These are phyloP conservation scores for Triplophysa dalaica DNA, from an alignment of 2,113 vertebrate species.

Conservation along the genomic window DNA sequence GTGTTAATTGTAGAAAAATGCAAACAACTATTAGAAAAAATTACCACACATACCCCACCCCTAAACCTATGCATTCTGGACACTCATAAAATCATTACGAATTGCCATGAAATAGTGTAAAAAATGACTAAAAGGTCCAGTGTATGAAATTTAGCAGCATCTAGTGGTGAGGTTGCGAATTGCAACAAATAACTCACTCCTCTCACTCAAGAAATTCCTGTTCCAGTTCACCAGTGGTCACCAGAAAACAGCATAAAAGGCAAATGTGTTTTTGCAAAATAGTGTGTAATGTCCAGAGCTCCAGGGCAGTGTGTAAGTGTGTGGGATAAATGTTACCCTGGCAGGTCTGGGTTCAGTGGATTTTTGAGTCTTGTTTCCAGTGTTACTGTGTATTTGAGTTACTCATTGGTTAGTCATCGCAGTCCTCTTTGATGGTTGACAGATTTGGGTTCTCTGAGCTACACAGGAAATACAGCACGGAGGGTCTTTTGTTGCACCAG, in stretches of 20 bases:
- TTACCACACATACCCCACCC: too few relatives aligned
- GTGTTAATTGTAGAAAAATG: too few relatives aligned
- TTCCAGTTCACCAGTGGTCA: too few relatives aligned
- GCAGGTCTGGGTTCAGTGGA: constrained; percentile 18
- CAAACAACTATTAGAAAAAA: too few relatives aligned
- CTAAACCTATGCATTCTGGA: too few relatives aligned
- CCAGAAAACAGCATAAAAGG: not conserved
- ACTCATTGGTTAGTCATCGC: constrained; percentile 32
- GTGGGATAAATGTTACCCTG: not conserved
- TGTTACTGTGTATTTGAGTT: constrained; percentile 29
- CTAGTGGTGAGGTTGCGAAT: too few relatives aligned
- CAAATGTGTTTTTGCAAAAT: constrained; percentile 16
- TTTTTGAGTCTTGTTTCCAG: not conserved
- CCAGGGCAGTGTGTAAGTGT: not conserved
- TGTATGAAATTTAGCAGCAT: too few relatives aligned
- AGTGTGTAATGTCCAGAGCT: constrained; percentile 1
- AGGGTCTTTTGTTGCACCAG: constrained; percentile 40
- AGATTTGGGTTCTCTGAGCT: constrained; percentile 30
- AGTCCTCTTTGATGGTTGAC: constrained; percentile 33
- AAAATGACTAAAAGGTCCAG: too few relatives aligned
- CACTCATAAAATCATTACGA: too few relatives aligned
- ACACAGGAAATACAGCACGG: constrained; percentile 44
- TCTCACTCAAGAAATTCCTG: too few relatives aligned
- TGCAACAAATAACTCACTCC: too few relatives aligned
- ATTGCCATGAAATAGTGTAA: too few relatives aligned